Evolutionary conservation across 2,113 vertebrate species (phyloP).

Genomic region (Rhinopithecus roxellana): DNA sequence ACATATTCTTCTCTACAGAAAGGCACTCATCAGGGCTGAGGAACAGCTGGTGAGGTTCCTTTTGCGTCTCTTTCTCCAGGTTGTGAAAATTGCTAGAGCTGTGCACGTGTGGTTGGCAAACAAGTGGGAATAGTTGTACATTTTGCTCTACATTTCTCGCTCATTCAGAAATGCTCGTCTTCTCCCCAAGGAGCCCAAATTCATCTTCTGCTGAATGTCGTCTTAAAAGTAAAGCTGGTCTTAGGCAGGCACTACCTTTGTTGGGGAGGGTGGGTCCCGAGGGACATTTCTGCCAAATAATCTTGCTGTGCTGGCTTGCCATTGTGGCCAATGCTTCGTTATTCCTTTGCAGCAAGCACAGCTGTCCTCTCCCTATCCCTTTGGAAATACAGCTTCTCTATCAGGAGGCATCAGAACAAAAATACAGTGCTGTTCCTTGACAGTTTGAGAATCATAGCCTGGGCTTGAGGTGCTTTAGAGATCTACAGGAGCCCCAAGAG

Average conservation of each 20-base stretch:
- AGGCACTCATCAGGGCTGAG: background rate
- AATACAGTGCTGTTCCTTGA: background rate
- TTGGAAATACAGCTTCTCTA: background rate
- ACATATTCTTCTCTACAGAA: background rate
- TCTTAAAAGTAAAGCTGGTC: background rate
- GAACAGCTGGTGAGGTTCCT: background rate
- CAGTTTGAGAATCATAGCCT: background rate
- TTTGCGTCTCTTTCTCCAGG: background rate
- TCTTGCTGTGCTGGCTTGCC: background rate
- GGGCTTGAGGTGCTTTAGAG: background rate
- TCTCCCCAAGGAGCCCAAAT: background rate
- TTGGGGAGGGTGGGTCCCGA: background rate
- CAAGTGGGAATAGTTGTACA: background rate
- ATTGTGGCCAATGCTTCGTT: background rate
- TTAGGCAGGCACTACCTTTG: background rate
- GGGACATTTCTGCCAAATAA: background rate
- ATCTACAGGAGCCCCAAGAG: background rate
- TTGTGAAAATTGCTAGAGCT: conserved; percentile 6
- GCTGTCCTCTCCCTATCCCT: background rate
- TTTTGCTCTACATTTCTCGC: conserved; percentile 3
- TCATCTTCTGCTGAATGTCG: conserved; percentile 8
- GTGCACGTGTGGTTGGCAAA: background rate
- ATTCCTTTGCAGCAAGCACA: background rate
- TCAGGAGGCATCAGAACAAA: background rate
- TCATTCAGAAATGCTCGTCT: conserved; percentile 22